A percentile compares a stretch with the other conserved stretches of the same genome.
These are phyloP conservation scores for Cyprinodon variegatus DNA, from an alignment of 2,113 vertebrate genomes.

Conservation along the genomic window DNA sequence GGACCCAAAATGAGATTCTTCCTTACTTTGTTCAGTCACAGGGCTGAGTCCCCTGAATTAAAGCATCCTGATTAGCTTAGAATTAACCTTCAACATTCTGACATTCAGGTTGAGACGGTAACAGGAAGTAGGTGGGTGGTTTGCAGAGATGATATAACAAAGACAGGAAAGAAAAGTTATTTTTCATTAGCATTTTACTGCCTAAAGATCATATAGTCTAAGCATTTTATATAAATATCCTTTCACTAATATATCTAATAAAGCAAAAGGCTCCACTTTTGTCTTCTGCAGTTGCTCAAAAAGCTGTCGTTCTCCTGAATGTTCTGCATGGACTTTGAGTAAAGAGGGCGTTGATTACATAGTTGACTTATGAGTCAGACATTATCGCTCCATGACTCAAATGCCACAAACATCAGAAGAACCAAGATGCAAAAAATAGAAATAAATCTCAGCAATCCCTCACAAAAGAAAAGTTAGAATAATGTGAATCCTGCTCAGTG, in stretches of 20 bases:
- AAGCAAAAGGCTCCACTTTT: background rate
- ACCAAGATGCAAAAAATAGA: constrained; percentile 3
- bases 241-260: background rate
- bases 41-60: constrained; percentile 15
- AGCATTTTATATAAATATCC: background rate
- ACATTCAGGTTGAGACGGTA: constrained; percentile 41
- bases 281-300: background rate
- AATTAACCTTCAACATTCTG: constrained; percentile 63
- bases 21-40: constrained; percentile 27
- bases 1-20: constrained; percentile 39
- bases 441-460: background rate
- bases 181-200: background rate
- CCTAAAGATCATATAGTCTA: constrained; percentile 9
- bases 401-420: constrained; percentile 52
- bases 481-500: constrained; percentile 30
- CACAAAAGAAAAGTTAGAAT: constrained; percentile 26
- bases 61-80: constrained; percentile 55
- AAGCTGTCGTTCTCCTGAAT: constrained; percentile 20
- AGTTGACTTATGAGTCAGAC: constrained; percentile 53
- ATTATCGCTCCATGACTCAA: constrained; percentile 45
- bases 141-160: background rate
- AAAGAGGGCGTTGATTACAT: constrained; percentile 32
- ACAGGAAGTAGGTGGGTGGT: constrained; percentile 2
- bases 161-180: constrained; percentile 15
- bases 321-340: constrained; percentile 1